Evolutionary conservation across 2,888 invertebrate species (phyloP).

Genomic region (Amphipoea oculea): DNA sequence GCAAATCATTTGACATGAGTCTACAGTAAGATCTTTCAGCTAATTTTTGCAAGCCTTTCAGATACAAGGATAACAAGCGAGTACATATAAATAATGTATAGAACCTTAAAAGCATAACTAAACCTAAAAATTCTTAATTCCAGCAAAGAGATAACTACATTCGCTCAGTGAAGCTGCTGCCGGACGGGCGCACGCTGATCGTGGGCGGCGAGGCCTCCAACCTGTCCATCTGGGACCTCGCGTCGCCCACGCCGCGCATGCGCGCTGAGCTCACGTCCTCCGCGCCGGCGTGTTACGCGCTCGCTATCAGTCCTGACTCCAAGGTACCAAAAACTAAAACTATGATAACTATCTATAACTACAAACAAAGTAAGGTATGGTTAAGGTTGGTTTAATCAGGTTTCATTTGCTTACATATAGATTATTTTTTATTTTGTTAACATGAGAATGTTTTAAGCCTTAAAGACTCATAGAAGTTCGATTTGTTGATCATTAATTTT

Average conservation of each 20-base stretch:
- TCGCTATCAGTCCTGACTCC: slow-evolving; percentile 98
- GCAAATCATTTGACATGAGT: not conserved
- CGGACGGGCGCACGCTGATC: slow-evolving; percentile 97
- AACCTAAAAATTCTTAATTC: not conserved
- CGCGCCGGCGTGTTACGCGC: slow-evolving; percentile 99
- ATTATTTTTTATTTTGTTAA: not conserved
- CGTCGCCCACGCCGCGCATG: slow-evolving; percentile 96
- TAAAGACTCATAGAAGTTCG: not conserved
- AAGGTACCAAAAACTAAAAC: slow-evolving; percentile 90
- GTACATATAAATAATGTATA: not conserved
- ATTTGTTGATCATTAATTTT: not conserved
- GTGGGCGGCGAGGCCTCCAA: slow-evolving; percentile 99
- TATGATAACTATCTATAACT: not conserved
- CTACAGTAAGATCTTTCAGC: not conserved
- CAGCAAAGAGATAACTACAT: slow-evolving; percentile 99
- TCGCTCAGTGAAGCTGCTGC: slow-evolving; percentile 96
- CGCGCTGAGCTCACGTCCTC: slow-evolving; percentile 97
- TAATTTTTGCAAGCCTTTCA: not conserved
- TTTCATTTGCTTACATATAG: not conserved
- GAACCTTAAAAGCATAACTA: not conserved
- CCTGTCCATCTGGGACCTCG: slow-evolving; percentile 98
- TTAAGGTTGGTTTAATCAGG: too few relatives aligned
- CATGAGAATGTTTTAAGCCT: not conserved
- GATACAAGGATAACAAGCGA: not conserved
- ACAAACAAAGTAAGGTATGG: too few relatives aligned